Base-by-base conservation (phyloP, 2,888 invertebrate species). In the Ophonus ardosiacus region DNA sequence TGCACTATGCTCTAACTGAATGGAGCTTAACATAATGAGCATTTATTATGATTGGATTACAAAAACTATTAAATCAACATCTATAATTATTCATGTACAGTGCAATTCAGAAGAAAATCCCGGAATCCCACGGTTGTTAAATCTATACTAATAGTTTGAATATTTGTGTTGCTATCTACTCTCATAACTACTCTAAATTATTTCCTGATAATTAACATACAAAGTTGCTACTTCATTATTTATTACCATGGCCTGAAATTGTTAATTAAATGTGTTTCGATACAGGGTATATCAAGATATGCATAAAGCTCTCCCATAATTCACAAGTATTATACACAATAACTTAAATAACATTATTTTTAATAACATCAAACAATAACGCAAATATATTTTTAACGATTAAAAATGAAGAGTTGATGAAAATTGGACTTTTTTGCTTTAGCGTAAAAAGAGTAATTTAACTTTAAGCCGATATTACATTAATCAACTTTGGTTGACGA, bases 241-340 rank as follows among this genome's bases (percentile, higher is more conserved):
- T 61, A 59, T 63, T 84, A 84, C 84, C 84, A 84, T 84, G 63
- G 84, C 84, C 84, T 84, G 84, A 65, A 84, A 84, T 84, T 78
- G 84, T 84, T 84, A 84, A 84, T 84, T 65, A 76, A 68, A 83
- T 59, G 83, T 74, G 78, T 78, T 56, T 78, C 40, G 56, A 78
- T 57, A 78, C 56, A 78, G 78, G 43, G 40, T 74, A 18, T 74
- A 43, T 21, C 71, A 74, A 74, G 18, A 43, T n/a, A 40, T 74
- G 10, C 71, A 74, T 0, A 74, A 40, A 74, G 17, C 6, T 43
- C 17, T 43, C 17, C 18, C 43, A 8, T 43, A 74, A 40, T 43
- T 43, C 43, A 74, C 68, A 18, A n/a, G n/a, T n/a, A 8, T 24
- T 21, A 63, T 21, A 63, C 21, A 24, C 13, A 15, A 17, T 15